A percentile compares a stretch with the other conserved stretches of the same genome.
Evolutionary conservation across 2,888 invertebrate genomes (phyloP).

Genomic region (Andrena haemorrhoa): DNA sequence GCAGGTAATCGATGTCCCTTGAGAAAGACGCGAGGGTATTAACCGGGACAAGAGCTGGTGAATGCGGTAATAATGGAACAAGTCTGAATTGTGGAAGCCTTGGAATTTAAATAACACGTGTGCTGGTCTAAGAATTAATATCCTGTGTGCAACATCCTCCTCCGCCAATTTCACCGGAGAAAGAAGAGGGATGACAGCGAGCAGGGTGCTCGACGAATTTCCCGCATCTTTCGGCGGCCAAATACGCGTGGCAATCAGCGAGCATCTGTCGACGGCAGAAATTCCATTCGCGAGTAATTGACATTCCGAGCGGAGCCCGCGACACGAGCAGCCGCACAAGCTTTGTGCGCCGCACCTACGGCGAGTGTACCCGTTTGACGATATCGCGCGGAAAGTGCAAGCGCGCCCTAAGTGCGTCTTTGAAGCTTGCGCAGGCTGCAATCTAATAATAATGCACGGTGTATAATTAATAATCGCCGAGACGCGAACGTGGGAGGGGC

Average conservation of each 20-base stretch:
- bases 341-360: constrained; percentile 25
- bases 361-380: constrained; percentile 49
- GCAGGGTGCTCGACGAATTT: not conserved
- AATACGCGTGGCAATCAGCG: constrained; percentile 10
- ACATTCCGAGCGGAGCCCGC: constrained; percentile 52
- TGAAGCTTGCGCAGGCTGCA: constrained; percentile 25
- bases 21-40: not conserved
- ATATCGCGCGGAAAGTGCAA: constrained; percentile 29
- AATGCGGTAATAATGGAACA: too few species aligned
- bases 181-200: not conserved
- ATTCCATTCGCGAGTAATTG: constrained; percentile 60
- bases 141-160: not conserved
- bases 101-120: too few species aligned
- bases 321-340: not conserved
- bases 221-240: not conserved
- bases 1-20: not conserved
- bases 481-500: not conserved
- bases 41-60: not conserved
- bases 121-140: too few species aligned
- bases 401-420: constrained; percentile 37
- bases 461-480: constrained; percentile 52
- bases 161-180: not conserved
- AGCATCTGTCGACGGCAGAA: constrained; percentile 23
- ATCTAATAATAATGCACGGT: constrained; percentile 43
- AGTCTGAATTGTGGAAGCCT: too few species aligned